These are phyloP conservation scores for Tetragnatha versicolor DNA, from an alignment of 1,140 invertebrate species.

Conservation along the genomic window DNA sequence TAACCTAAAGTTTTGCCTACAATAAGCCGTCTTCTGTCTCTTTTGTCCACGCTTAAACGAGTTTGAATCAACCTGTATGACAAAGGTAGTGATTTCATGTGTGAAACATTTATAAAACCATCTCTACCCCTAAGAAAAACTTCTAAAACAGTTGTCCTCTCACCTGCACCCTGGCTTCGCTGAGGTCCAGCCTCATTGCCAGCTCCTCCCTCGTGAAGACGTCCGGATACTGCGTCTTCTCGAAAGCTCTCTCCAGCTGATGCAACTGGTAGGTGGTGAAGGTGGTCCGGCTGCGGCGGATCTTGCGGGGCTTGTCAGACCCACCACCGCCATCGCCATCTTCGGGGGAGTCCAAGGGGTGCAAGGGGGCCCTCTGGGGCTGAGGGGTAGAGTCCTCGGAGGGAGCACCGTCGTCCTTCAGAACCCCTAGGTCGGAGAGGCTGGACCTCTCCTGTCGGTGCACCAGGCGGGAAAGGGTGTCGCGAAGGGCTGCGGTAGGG, in stretches of 20 bases:
- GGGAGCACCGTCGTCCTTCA: neutral
- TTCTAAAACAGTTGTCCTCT: too few species aligned
- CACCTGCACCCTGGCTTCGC: slow-evolving; percentile 96
- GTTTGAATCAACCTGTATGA: too few species aligned
- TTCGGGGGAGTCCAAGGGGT: slow-evolving; percentile 10
- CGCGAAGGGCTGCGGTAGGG: slow-evolving; percentile 37
- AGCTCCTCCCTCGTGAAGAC: slow-evolving; percentile 94
- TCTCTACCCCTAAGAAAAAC: too few species aligned
- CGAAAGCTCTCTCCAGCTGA: slow-evolving; percentile 71
- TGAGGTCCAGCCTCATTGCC: slow-evolving; percentile 95
- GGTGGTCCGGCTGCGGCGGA: slow-evolving; percentile 94
- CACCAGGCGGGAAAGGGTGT: slow-evolving; percentile 41
- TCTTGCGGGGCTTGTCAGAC: slow-evolving; percentile 75
- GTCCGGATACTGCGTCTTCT: slow-evolving; percentile 84
- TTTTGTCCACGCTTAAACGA: too few species aligned
- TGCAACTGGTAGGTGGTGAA: slow-evolving; percentile 98
- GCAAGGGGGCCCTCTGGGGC: neutral
- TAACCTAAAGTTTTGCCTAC: too few species aligned
- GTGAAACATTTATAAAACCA: too few species aligned
- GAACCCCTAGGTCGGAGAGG: slow-evolving; percentile 16
- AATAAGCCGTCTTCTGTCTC: too few species aligned
- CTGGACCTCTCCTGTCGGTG: slow-evolving; percentile 9
- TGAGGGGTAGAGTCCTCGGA: neutral
- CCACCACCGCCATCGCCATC: slow-evolving; percentile 38
- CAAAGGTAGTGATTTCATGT: too few species aligned